Evolutionary conservation across 2,113 vertebrate genomes (phyloP), one percentile per base, ranked within the genome.

Genomic region (Lepus americanus): DNA sequence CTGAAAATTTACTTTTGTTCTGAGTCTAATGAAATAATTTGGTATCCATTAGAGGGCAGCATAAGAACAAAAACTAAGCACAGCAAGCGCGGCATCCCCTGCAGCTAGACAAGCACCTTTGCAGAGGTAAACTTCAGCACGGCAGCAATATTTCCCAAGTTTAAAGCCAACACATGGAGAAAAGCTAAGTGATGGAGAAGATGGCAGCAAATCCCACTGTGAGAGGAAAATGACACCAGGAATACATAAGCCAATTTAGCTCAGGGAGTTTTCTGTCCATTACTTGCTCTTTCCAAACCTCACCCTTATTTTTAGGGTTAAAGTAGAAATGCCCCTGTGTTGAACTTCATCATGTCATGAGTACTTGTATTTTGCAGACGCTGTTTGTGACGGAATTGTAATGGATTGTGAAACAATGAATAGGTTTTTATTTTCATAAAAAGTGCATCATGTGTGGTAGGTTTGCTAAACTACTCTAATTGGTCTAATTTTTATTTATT

Each of bases 41-140:
- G 96, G 74, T 73, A 98, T 98, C 99, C 98, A 98, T 98, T 97
- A 98, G 99, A 98, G 98, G 99, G 99, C 98, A 98, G 98, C 98
- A 98, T 97, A 98, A 98, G 98, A 98, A 98, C 98, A 97, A 98
- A 96, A 97, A 98, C 97, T 94, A 95, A 96, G 94, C 94, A 51
- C 80, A 93, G 95, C 79, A 76, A 89, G 81, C 82, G 83, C 39
- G 61, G 53, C 44, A 77, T 92, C 89, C 94, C 95, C 88, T 85
- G 81, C 72, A 95, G 96, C 95, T 4, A 97, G 69, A 93, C 79
- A 82, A 95, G 76, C 84, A 98, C 97, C 96, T 97, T 97, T 86
- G 94, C 55, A 0, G 69, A 96, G 93, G 92, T 96, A 96, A 98
- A 98, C 97, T 98, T 98, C 94, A 96, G 83, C 51, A 44, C 73